Conservation (phyloP, 2,797 vertebrate genomes). For the Acropternis orthonyx region DNA sequence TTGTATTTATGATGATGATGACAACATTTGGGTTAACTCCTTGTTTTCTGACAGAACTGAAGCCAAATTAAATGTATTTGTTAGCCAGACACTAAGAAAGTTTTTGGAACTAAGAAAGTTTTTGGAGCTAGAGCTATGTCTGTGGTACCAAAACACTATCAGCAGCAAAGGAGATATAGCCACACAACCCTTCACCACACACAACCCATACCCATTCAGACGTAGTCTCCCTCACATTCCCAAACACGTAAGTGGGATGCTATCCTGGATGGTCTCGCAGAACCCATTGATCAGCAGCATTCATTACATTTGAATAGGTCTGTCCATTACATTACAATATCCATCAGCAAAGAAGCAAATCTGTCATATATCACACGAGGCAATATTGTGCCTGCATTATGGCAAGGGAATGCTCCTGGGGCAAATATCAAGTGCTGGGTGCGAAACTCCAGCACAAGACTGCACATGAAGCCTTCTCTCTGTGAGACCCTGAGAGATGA, state of each 20-base stretch:
- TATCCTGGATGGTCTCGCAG: neutral
- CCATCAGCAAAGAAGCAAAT: neutral
- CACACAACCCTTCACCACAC: neutral
- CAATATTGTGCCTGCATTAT: neutral
- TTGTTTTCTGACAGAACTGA: constrained; percentile 18
- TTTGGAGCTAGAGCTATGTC: neutral
- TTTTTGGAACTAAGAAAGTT: neutral
- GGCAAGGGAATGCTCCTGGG: neutral
- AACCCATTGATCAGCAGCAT: neutral
- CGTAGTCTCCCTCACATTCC: neutral
- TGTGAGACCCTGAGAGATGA: neutral
- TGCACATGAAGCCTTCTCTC: neutral
- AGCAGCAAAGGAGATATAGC: neutral
- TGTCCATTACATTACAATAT: neutral
- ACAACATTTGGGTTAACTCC: constrained; percentile 31
- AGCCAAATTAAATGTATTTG: neutral
- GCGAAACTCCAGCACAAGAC: neutral
- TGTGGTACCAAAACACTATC: neutral
- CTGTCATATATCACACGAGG: fast-evolving
- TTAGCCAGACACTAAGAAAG: neutral
- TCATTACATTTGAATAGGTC: neutral
- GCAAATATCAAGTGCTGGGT: neutral
- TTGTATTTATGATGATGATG: neutral
- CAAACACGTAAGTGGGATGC: neutral
- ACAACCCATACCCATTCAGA: neutral